Conservation (phyloP, 2,113 vertebrate genomes). For the Gavialis gangeticus region DNA sequence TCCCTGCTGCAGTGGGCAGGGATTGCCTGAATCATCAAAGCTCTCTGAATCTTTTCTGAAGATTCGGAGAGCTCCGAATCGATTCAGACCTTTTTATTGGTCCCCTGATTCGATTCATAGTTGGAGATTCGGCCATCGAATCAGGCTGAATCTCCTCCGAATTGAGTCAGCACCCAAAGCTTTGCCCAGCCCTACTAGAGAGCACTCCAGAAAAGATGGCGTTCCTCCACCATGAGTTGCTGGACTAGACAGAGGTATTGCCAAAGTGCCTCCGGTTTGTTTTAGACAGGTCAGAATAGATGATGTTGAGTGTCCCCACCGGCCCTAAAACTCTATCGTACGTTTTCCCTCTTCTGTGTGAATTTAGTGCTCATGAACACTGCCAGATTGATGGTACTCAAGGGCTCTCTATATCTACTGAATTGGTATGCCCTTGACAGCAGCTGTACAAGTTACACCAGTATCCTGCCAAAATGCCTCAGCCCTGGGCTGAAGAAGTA, state of each 20-base stretch:
- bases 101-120: too few species aligned
- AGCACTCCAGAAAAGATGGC: neutral
- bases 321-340: neutral
- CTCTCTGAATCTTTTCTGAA: too few species aligned
- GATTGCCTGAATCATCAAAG: too few species aligned
- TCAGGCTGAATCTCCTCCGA: too few species aligned
- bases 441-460: neutral
- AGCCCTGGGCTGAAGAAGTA: neutral
- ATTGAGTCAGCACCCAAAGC: too few species aligned
- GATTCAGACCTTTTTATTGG: too few species aligned
- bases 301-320: neutral
- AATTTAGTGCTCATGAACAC: neutral
- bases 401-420: neutral
- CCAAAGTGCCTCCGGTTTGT: neutral
- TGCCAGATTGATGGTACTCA: neutral
- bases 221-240: accelerated
- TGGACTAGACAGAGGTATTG: neutral
- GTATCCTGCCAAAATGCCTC: neutral
- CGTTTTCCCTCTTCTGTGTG: neutral
- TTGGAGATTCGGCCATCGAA: too few species aligned
- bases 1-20: too few species aligned
- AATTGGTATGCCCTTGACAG: neutral
- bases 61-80: too few species aligned
- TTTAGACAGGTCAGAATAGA: neutral
- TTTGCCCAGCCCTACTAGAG: neutral